Percentiles rank a stretch among this genome's conserved stretches.
These are phyloP conservation scores for Alloplasta piceator DNA, from an alignment of 2,888 invertebrate genomes.

Conservation along the genomic window DNA sequence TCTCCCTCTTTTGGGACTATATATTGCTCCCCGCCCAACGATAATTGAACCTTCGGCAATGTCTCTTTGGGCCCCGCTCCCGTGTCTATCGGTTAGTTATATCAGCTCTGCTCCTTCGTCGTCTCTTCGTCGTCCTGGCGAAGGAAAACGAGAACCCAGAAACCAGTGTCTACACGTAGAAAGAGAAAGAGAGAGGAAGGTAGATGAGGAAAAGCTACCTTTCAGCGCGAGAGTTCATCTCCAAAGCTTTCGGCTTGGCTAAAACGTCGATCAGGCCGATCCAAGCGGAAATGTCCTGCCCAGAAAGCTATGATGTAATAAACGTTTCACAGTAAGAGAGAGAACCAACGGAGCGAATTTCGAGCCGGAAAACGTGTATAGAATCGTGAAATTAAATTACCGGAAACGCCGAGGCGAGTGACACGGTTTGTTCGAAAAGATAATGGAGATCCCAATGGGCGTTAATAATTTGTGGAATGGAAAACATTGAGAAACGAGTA, in stretches of 20 bases:
- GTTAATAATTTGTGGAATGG: slow-evolving; percentile 26
- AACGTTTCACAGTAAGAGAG: slow-evolving; percentile 52
- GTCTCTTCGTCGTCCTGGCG: slow-evolving; percentile 36
- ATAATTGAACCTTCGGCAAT: slow-evolving; percentile 60
- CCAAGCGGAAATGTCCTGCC: slow-evolving; percentile 54
- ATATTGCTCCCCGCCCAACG: slow-evolving; percentile 38
- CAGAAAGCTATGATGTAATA: slow-evolving; percentile 54
- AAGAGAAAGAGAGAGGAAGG: slow-evolving; percentile 2
- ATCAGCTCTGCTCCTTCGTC: slow-evolving; percentile 35
- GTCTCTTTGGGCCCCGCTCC: slow-evolving; percentile 35
- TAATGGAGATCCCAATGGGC: slow-evolving; percentile 2
- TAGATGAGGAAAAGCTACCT: slow-evolving; percentile 36
- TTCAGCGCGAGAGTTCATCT: slow-evolving; percentile 47
- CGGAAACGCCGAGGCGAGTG: slow-evolving; percentile 37
- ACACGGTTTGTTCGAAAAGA: slow-evolving; percentile 47
- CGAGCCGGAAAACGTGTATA: slow-evolving; percentile 28
- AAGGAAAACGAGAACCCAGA: slow-evolving; percentile 42
- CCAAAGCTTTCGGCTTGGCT: slow-evolving; percentile 22
- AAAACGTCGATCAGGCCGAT: slow-evolving; percentile 46
- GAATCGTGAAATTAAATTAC: slow-evolving; percentile 54
- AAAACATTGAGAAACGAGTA: slow-evolving; percentile 16
- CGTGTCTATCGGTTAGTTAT: slow-evolving; percentile 55
- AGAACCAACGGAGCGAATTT: slow-evolving; percentile 39
- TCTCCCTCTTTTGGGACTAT: slow-evolving; percentile 22
- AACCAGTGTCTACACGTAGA: not conserved